A percentile compares a stretch with the other conserved stretches of the same genome.
These are phyloP conservation scores for Goniozus legneri DNA, from an alignment of 1,140 invertebrate genomes.

Conservation along the genomic window DNA sequence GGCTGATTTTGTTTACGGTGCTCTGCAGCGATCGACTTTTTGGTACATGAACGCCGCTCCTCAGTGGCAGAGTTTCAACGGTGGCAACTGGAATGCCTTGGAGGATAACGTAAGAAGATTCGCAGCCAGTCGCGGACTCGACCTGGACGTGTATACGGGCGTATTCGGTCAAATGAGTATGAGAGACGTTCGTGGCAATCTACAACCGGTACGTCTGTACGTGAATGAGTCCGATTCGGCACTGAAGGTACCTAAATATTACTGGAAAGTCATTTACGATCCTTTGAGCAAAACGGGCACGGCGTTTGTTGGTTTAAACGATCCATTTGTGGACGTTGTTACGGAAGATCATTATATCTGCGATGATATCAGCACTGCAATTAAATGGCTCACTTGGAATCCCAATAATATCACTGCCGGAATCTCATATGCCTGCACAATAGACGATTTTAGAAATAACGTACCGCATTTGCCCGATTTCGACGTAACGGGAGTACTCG, in stretches of 20 bases:
- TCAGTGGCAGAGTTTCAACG: constrained; percentile 60
- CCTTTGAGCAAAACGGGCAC: constrained; percentile 51
- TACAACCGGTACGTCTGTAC: constrained; percentile 52
- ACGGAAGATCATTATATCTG: constrained; percentile 56
- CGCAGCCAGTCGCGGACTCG: constrained; percentile 15
- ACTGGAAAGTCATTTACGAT: constrained; percentile 64
- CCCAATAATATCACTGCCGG: constrained; percentile 55
- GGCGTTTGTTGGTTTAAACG: constrained; percentile 64
- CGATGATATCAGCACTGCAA: constrained; percentile 52
- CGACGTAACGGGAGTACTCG: constrained; percentile 31
- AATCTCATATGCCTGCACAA: constrained; percentile 64
- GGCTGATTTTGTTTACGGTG: constrained; percentile 49
- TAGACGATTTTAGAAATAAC: constrained; percentile 58
- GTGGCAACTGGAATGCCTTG: constrained; percentile 53
- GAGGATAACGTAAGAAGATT: constrained; percentile 31
- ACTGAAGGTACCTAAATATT: constrained; percentile 59
- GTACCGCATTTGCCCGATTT: constrained; percentile 55
- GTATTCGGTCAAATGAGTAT: constrained; percentile 55
- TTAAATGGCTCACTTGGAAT: constrained; percentile 57
- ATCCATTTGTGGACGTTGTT: constrained; percentile 56
- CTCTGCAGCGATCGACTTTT: constrained; percentile 46
- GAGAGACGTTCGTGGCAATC: constrained; percentile 42
- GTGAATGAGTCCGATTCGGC: constrained; percentile 39
- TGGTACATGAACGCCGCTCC: constrained; percentile 58
- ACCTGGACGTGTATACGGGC: constrained; percentile 59